Evolutionary conservation across 2,888 invertebrate species (phyloP).

Genomic region (Agelastica alni): DNA sequence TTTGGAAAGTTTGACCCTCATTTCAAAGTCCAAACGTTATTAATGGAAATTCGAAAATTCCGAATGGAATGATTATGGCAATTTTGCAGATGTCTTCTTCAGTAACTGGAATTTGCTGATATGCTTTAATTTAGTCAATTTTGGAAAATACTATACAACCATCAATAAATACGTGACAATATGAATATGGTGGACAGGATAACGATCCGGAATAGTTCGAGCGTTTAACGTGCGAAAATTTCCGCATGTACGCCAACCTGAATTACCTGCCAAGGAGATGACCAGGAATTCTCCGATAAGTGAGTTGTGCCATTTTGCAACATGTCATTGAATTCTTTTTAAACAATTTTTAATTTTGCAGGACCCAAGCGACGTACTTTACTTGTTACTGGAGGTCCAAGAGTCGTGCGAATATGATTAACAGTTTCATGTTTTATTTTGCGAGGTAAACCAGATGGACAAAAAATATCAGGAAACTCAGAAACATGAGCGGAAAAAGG

Average conservation of each 20-base stretch:
- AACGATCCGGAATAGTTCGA: not conserved
- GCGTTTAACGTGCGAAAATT: not conserved
- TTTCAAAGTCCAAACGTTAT: too few species aligned
- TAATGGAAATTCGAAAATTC: too few species aligned
- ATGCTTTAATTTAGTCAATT: too few species aligned
- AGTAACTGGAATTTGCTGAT: too few species aligned
- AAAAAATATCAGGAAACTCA: not conserved
- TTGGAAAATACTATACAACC: not conserved
- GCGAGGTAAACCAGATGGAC: not conserved
- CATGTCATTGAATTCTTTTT: too few species aligned
- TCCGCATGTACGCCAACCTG: not conserved
- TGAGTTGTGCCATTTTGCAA: too few species aligned
- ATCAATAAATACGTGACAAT: not conserved
- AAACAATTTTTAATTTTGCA: too few species aligned
- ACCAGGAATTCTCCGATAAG: not conserved
- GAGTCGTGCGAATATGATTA: not conserved
- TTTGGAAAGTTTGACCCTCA: too few species aligned
- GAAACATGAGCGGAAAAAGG: too few species aligned
- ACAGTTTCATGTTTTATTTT: not conserved
- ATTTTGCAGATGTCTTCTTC: too few species aligned
- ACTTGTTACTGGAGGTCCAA: not conserved
- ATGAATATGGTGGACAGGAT: not conserved
- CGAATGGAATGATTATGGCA: too few species aligned
- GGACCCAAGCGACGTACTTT: too few species aligned
- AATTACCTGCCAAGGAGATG: not conserved